Evolutionary conservation across 1,140 invertebrate species (phyloP).

Genomic region (Platorchestia sp.): DNA sequence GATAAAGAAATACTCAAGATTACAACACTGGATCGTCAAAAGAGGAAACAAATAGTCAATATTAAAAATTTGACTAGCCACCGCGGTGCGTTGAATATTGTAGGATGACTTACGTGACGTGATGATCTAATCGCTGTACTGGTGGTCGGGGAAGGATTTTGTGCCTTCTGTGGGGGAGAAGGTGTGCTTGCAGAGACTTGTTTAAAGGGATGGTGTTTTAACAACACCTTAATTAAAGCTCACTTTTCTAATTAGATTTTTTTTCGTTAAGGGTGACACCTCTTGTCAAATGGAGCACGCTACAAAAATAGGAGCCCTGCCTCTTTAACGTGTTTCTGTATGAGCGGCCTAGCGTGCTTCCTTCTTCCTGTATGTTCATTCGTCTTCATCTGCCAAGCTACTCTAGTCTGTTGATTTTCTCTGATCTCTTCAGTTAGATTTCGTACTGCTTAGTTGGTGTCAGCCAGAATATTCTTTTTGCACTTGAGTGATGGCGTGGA

Average conservation of each 20-base stretch:
- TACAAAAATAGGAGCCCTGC: not conserved
- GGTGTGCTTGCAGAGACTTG: not conserved
- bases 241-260: not conserved
- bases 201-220: not conserved
- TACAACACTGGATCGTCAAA: not conserved
- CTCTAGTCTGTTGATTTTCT: not conserved
- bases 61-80: not conserved
- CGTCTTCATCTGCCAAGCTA: not conserved
- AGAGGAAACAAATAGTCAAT: not conserved
- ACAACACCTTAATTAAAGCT: not conserved
- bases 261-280: not conserved
- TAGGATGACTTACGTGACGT: not conserved
- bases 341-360: slow-evolving; percentile 29
- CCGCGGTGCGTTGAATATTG: not conserved
- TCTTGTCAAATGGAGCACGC: not conserved
- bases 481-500: no score
- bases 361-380: slow-evolving; percentile 34
- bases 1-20: not conserved
- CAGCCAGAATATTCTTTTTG: no score
- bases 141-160: not conserved
- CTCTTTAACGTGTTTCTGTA: not conserved
- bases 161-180: not conserved
- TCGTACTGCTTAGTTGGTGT: no score
- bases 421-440: not conserved
- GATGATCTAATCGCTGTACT: not conserved